These are phyloP conservation scores for Cylloceria caligata DNA, from an alignment of 2,888 invertebrate genomes.

Conservation along the genomic window DNA sequence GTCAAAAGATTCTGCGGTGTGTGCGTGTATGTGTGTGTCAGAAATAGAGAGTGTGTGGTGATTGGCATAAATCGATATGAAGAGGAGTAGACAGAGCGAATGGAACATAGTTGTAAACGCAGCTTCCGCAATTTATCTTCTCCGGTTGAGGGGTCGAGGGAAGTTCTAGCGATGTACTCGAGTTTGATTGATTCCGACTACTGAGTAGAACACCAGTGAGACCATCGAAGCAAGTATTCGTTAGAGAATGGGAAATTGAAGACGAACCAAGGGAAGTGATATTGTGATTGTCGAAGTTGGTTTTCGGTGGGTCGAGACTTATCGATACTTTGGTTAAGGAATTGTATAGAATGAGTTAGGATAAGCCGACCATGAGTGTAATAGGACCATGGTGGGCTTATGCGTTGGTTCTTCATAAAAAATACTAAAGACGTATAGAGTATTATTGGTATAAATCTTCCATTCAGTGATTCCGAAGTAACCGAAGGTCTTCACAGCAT, in stretches of 20 bases:
- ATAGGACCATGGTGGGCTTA: too few relatives aligned
- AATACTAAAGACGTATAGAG: too few relatives aligned
- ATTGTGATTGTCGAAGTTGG: constrained; percentile 16
- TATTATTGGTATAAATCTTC: too few relatives aligned
- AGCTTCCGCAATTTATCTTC: constrained; percentile 39
- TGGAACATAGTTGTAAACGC: constrained; percentile 33
- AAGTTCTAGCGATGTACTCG: constrained; percentile 15
- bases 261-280: neutral
- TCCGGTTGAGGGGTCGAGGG: constrained; percentile 16
- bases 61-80: constrained; percentile 40
- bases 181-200: constrained; percentile 44
- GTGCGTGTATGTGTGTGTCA: neutral
- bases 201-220: constrained; percentile 41
- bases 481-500: neutral
- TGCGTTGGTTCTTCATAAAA: neutral
- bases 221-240: constrained; percentile 10
- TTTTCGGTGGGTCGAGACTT: neutral
- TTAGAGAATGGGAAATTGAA: constrained; percentile 9
- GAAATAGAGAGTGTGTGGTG: constrained; percentile 13
- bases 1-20: neutral
- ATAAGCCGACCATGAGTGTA: neutral
- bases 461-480: too few relatives aligned
- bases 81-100: constrained; percentile 22
- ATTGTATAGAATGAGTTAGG: neutral
- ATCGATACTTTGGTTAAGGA: neutral